These are phyloP conservation scores for Hydrophis major DNA, from an alignment of 2,797 vertebrate species.

Conservation along the genomic window DNA sequence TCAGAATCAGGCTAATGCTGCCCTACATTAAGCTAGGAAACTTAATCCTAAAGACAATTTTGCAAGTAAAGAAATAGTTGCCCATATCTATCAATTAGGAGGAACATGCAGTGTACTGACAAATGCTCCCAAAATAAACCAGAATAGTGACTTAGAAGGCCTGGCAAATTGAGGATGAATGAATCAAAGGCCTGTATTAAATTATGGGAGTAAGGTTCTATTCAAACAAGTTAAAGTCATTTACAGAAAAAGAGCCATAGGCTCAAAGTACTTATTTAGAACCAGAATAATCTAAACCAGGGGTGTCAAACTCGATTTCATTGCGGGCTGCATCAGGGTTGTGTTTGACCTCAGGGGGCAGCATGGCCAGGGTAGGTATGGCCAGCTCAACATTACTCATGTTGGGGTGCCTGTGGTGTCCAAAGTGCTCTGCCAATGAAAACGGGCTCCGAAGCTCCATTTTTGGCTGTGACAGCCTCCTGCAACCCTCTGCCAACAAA, in stretches of 20 bases:
- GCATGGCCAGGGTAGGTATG: too few species aligned
- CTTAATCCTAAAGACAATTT: neutral
- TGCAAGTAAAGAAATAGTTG: neutral
- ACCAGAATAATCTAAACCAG: neutral
- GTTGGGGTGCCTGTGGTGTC: too few species aligned
- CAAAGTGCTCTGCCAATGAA: too few species aligned
- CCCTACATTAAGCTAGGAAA: neutral
- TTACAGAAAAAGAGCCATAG: neutral
- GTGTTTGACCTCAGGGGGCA: too few species aligned
- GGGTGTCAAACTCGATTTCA: too few species aligned
- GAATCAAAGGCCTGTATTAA: neutral
- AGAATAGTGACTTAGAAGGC: neutral
- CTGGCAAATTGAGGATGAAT: neutral
- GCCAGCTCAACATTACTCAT: too few species aligned
- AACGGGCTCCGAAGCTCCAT: too few species aligned
- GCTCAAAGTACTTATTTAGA: neutral
- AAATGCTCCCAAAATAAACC: neutral
- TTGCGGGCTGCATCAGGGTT: too few species aligned
- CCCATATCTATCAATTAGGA: neutral
- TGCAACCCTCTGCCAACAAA: too few species aligned
- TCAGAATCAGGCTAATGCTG: neutral
- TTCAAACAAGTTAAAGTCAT: neutral
- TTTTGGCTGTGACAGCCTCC: too few species aligned
- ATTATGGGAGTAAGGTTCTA: neutral
- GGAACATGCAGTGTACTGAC: neutral